These are phyloP conservation scores for Zygaena filipendulae DNA, from an alignment of 2,888 invertebrate genomes.

Conservation along the genomic window DNA sequence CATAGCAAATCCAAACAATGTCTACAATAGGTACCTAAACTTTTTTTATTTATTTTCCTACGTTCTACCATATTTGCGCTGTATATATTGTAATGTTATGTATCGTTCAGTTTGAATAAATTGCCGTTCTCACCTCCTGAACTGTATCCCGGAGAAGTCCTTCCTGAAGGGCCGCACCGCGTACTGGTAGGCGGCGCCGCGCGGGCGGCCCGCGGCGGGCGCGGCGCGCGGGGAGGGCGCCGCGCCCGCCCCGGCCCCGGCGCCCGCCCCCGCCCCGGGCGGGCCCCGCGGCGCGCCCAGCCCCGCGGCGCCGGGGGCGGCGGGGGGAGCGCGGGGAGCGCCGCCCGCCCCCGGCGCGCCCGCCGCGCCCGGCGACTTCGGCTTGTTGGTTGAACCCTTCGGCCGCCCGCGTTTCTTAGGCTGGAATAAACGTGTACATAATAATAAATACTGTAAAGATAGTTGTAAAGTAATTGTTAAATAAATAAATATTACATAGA, in stretches of 20 bases:
- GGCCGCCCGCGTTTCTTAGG: conserved; percentile 61
- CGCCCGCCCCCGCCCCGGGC: conserved; percentile 19
- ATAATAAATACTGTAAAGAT: background rate
- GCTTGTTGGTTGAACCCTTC: conserved; percentile 63
- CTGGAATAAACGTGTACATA: conserved; percentile 20
- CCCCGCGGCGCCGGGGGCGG: conserved; percentile 13
- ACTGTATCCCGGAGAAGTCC: conserved; percentile 64
- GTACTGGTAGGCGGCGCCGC: conserved; percentile 51
- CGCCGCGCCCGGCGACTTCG: conserved; percentile 32
- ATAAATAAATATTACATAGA: too few species aligned
- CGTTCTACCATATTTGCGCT: too few species aligned
- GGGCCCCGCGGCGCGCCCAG: conserved; percentile 21
- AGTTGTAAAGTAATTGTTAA: too few species aligned
- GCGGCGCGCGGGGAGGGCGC: conserved; percentile 17
- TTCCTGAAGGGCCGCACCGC: conserved; percentile 55
- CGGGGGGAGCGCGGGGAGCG: conserved; percentile 12
- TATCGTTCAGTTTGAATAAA: too few species aligned
- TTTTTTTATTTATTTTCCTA: too few species aligned
- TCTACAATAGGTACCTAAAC: too few species aligned
- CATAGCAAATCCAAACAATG: too few species aligned
- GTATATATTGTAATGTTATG: too few species aligned
- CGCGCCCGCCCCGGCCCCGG: too few species aligned
- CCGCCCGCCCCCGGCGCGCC: conserved; percentile 21
- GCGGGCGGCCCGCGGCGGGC: conserved; percentile 32
- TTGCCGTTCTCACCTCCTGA: too few species aligned